Conservation (phyloP, 1,140 invertebrate genomes). For the Coenobita brevimanus region DNA sequence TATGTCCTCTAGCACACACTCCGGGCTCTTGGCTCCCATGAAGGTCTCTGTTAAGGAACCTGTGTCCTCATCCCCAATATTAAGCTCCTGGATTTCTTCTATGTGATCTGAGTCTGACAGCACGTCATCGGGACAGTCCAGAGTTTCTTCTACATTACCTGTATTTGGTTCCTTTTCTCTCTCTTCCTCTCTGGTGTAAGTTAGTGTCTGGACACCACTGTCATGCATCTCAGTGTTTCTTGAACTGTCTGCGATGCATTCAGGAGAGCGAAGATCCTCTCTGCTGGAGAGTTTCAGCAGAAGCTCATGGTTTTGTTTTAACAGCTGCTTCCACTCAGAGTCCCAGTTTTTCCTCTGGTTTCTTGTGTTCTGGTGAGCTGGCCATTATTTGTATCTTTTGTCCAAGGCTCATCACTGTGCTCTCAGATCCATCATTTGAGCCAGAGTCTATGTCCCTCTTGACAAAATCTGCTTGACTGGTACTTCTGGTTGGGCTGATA, state of each 20-base stretch:
- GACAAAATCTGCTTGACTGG: neutral
- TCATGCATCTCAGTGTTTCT: conserved; percentile 17
- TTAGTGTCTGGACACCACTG: conserved; percentile 39
- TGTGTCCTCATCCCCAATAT: too few species aligned
- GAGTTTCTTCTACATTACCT: neutral
- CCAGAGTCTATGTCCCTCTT: conserved; percentile 9
- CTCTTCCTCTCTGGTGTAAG: neutral
- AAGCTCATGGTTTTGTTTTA: conserved; percentile 64
- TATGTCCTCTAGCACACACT: too few species aligned
- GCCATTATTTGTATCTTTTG: conserved; percentile 51
- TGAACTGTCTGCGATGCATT: neutral
- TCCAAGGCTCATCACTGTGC: conserved; percentile 55
- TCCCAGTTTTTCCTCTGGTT: conserved; percentile 38
- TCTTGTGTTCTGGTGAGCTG: neutral
- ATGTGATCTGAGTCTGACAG: neutral
- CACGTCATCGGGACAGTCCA: neutral
- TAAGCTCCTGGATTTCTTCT: too few species aligned
- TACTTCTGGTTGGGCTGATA: neutral
- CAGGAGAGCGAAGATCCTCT: conserved; percentile 21
- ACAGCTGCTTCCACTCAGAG: conserved; percentile 58
- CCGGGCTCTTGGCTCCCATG: too few species aligned
- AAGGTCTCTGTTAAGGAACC: too few species aligned
- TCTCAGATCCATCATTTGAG: conserved; percentile 54
- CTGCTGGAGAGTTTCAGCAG: conserved; percentile 55
- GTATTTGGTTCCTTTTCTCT: too few species aligned